phyloP scores from a whole-genome alignment of 1,140 invertebrate genomes.

The Littorina saxatilis region DNA sequence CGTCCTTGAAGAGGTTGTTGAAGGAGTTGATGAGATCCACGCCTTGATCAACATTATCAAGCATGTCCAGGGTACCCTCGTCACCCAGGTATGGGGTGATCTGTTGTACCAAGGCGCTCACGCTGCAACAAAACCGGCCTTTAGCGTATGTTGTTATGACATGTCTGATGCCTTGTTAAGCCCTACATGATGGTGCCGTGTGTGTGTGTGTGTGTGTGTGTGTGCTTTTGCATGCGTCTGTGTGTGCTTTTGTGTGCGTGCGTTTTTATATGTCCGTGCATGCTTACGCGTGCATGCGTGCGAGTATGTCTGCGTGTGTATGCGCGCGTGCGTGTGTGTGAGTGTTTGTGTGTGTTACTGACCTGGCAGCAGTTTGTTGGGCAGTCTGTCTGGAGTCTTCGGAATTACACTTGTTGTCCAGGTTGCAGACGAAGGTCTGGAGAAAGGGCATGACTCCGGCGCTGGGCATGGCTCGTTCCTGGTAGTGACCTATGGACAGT shows the following conservation, averaged over 20 bases:
- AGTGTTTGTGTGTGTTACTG: conserved; percentile 6
- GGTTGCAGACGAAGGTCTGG: conserved; percentile 64
- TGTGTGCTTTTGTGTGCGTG: conserved; percentile 13
- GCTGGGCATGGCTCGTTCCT: conserved; percentile 63
- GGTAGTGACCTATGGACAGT: conserved; percentile 57
- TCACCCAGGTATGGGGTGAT: conserved; percentile 48
- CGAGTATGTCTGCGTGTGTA: not conserved
- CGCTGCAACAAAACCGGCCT: conserved; percentile 39
- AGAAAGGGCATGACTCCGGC: conserved; percentile 63
- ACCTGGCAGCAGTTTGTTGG: conserved; percentile 47
- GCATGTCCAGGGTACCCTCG: conserved; percentile 41
- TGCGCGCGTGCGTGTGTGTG: not conserved
- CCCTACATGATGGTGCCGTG: not conserved
- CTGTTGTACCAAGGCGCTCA: conserved; percentile 42
- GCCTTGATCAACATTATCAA: conserved; percentile 46
- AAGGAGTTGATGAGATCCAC: conserved; percentile 42
- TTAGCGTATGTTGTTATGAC: not conserved
- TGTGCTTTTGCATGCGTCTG: not conserved
- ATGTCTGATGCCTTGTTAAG: no score
- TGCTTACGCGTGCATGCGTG: not conserved
- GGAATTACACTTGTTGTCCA: conserved; percentile 59
- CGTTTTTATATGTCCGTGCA: not conserved
- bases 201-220: conserved; percentile 1
- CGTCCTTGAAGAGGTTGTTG: conserved; percentile 33
- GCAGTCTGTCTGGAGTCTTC: conserved; percentile 30